Percentiles rank a stretch among this genome's conserved stretches.
These are phyloP conservation scores for Allophyes oxyacanthae DNA, from an alignment of 2,888 invertebrate genomes.

Conservation along the genomic window DNA sequence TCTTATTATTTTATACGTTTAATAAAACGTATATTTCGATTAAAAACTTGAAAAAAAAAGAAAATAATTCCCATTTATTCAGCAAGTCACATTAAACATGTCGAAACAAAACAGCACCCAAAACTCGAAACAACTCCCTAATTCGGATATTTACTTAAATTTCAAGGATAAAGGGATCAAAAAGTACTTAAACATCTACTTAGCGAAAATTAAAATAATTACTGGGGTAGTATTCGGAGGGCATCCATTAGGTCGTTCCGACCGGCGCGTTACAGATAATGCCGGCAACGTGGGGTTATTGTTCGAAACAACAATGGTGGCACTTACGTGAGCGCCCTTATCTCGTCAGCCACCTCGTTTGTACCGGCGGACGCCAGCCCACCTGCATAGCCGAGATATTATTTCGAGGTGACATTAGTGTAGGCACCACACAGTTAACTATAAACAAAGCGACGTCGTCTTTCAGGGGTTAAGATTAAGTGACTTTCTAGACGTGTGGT, in stretches of 20 bases:
- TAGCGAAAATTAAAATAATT: conserved; percentile 82
- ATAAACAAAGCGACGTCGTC: conserved; percentile 49
- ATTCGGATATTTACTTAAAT: conserved; percentile 65
- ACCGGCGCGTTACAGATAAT: conserved; percentile 75
- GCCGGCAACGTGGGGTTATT: conserved; percentile 75
- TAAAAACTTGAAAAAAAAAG: conserved; percentile 8
- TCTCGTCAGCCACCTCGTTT: conserved; percentile 81
- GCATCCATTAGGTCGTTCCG: conserved; percentile 77
- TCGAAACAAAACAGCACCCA: conserved; percentile 54
- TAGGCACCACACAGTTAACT: conserved; percentile 53
- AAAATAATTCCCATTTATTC: conserved; percentile 27
- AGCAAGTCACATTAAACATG: conserved; percentile 34
- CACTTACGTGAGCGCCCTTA: conserved; percentile 78
- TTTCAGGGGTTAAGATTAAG: conserved; percentile 43
- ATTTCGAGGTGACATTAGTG: conserved; percentile 60
- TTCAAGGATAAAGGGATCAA: conserved; percentile 71
- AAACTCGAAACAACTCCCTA: conserved; percentile 63
- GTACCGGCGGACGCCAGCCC: conserved; percentile 67
- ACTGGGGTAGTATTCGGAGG: conserved; percentile 71
- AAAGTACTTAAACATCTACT: conserved; percentile 73
- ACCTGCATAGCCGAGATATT: conserved; percentile 75
- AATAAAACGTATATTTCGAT: not conserved
- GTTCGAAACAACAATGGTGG: conserved; percentile 78
- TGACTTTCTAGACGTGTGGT: conserved; percentile 44
- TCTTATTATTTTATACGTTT: no score